phyloP scores from a whole-genome alignment of 2,797 vertebrate genomes.

The Simalia tracyae region DNA sequence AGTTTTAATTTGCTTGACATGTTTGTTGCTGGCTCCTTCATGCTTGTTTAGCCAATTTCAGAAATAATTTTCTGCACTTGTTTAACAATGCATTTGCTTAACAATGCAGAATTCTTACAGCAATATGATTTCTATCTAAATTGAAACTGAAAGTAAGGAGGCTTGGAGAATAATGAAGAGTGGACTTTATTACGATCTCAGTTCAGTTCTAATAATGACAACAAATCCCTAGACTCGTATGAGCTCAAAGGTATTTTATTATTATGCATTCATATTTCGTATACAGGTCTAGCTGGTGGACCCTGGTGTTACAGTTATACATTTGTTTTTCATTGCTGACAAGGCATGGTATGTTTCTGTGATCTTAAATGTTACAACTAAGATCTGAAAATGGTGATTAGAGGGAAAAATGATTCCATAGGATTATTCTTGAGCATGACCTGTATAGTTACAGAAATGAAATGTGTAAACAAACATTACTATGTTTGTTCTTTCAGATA shows the following conservation, averaged over 20 bases:
- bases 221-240: background rate
- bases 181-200: background rate
- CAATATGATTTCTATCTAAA: background rate
- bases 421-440: background rate
- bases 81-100: background rate
- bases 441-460: background rate
- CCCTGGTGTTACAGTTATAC: background rate
- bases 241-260: background rate
- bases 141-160: background rate
- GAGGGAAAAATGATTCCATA: background rate
- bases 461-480: background rate
- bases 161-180: background rate
- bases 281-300: background rate
- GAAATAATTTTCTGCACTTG: background rate
- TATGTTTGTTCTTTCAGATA: slow-evolving; percentile 62
- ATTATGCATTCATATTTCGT: background rate
- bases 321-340: background rate
- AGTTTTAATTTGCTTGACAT: background rate
- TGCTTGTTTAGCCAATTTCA: background rate
- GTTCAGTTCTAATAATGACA: background rate
- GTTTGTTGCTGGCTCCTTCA: background rate
- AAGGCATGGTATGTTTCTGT: background rate
- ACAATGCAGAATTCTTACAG: background rate
- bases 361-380: background rate
- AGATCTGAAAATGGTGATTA: background rate